Percentiles rank a stretch among this genome's conserved stretches.
These are phyloP conservation scores for Ericerus pela DNA, from an alignment of 1,140 invertebrate genomes.

Conservation along the genomic window DNA sequence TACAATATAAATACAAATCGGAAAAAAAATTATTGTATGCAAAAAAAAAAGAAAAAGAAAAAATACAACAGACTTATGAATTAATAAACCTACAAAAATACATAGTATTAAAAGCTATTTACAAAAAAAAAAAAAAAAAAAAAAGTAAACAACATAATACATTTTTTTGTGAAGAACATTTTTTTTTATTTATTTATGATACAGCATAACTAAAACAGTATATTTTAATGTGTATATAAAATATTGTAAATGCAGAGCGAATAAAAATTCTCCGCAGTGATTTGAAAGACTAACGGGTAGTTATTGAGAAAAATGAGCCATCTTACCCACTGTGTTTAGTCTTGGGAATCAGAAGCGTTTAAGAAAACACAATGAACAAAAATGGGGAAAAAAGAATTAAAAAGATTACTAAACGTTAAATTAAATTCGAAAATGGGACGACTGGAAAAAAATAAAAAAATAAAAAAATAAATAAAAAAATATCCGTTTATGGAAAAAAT, in stretches of 20 bases:
- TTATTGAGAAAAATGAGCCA: neutral
- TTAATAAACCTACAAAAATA: constrained; percentile 4
- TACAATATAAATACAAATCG: too few species aligned
- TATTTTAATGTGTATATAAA: neutral
- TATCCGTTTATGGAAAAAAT: neutral
- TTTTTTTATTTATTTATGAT: too few species aligned
- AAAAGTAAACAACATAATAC: neutral
- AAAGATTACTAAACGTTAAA: neutral
- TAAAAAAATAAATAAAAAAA: neutral
- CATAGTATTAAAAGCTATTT: neutral
- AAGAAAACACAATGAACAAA: too few species aligned
- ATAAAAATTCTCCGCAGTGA: neutral
- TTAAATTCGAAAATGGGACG: neutral
- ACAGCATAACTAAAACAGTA: too few species aligned
- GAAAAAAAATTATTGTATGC: too few species aligned
- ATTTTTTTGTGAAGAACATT: too few species aligned
- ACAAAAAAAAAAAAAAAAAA: constrained; percentile 7
- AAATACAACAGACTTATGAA: constrained; percentile 8
- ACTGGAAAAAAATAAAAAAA: neutral
- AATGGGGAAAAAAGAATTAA: too few species aligned
- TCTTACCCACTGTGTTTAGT: neutral
- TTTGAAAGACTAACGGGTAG: constrained; percentile 9
- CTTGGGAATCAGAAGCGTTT: neutral
- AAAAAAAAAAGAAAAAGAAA: constrained; percentile 6
- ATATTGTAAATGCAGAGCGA: constrained; percentile 7